These are phyloP conservation scores for Hyles vespertilio DNA, from an alignment of 1,140 invertebrate species.

Conservation along the genomic window DNA sequence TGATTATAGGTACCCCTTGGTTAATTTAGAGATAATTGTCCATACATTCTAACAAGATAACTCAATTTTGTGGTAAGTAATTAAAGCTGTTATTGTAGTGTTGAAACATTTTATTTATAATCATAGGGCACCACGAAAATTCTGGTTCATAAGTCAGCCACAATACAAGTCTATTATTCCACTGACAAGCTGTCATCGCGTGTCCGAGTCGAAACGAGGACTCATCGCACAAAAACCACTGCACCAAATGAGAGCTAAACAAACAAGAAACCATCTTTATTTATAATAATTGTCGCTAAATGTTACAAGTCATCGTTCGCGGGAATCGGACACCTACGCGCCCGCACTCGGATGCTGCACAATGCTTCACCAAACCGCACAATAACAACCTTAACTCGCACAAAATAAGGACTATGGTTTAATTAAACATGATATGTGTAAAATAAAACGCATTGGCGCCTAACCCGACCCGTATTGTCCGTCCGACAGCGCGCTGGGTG, in stretches of 20 bases:
- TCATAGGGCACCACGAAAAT: too few species aligned
- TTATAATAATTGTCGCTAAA: conserved; percentile 64
- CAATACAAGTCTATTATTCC: conserved; percentile 13
- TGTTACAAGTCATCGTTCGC: conserved; percentile 63
- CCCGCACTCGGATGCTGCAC: conserved; percentile 1
- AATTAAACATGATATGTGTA: conserved; percentile 8
- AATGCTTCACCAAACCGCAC: not conserved
- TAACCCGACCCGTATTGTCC: conserved; percentile 63
- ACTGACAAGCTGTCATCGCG: conserved; percentile 17
- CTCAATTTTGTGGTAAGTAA: too few species aligned
- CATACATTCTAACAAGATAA: too few species aligned
- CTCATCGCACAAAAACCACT: conserved; percentile 57
- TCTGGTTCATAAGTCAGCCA: not conserved
- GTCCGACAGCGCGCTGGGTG: conserved; percentile 57
- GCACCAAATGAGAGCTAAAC: conserved; percentile 71
- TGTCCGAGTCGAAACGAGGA: conserved; percentile 35
- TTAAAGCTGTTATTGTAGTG: too few species aligned
- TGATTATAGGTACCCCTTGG: too few species aligned
- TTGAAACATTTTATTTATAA: too few species aligned
- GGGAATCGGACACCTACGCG: conserved; percentile 67
- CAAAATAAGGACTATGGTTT: conserved; percentile 6
- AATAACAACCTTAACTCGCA: conserved; percentile 2
- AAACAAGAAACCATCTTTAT: conserved; percentile 68
- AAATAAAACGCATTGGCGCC: conserved; percentile 42
- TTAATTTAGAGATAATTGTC: too few species aligned